Percentiles rank a stretch among this genome's conserved stretches.
phyloP scores from a whole-genome alignment of 2,113 vertebrate genomes.

The Nyctibius bracteatus region DNA sequence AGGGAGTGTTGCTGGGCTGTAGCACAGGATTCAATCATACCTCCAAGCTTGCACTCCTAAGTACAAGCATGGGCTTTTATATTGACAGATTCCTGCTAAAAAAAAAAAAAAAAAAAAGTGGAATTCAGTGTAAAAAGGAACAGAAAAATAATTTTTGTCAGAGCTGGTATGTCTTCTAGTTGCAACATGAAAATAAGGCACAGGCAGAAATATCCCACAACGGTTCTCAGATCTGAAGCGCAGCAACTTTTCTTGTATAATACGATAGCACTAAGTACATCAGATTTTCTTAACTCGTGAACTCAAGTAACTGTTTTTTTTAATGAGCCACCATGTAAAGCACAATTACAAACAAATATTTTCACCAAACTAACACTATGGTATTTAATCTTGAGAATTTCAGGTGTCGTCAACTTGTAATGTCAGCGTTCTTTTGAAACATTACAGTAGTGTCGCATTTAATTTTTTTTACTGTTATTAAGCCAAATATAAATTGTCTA shows the following conservation, averaged over 20 bases:
- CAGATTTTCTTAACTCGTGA: neutral
- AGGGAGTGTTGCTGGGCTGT: neutral
- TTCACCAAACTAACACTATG: neutral
- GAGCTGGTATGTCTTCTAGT: neutral
- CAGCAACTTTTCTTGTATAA: neutral
- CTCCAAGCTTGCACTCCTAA: neutral
- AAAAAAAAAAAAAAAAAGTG: neutral
- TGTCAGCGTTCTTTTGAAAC: conserved; percentile 8
- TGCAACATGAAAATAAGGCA: neutral
- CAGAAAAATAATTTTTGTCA: neutral
- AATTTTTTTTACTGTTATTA: neutral
- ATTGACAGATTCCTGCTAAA: neutral
- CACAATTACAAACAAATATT: neutral
- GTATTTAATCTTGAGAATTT: neutral
- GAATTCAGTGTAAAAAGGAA: neutral
- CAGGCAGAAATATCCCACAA: neutral
- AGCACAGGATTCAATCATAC: neutral
- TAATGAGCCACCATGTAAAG: neutral
- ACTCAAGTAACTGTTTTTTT: neutral
- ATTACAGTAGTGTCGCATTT: neutral
- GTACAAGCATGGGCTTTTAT: neutral
- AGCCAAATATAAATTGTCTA: neutral
- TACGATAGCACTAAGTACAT: neutral
- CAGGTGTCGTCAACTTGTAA: neutral
- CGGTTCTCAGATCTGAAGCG: neutral